Evolutionary conservation across 1,140 invertebrate genomes (phyloP).

Genomic region (Bombus picipes): DNA sequence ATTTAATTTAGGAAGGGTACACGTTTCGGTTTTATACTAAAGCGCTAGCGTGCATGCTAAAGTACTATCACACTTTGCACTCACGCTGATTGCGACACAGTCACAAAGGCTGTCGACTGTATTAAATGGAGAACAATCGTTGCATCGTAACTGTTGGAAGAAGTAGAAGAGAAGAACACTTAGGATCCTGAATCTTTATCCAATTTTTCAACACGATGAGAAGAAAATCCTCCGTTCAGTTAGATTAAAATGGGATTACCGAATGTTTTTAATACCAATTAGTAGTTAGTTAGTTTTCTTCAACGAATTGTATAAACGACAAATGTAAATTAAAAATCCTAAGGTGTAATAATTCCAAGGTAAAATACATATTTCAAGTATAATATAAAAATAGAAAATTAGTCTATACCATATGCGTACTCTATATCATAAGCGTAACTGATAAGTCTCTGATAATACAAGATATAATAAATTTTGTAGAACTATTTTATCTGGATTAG

Average conservation of each 20-base stretch:
- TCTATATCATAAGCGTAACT: too few relatives aligned
- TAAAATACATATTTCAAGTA: too few relatives aligned
- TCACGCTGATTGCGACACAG: conserved; percentile 72
- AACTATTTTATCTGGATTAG: too few relatives aligned
- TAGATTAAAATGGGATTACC: neutral
- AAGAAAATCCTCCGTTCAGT: too few relatives aligned
- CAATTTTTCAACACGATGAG: neutral
- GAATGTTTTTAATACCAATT: neutral
- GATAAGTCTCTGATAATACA: too few relatives aligned
- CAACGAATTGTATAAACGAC: neutral
- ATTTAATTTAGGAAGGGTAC: conserved; percentile 21
- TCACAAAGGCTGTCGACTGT: conserved; percentile 56
- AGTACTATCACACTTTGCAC: conserved; percentile 67
- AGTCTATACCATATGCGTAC: too few relatives aligned
- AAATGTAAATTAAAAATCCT: neutral
- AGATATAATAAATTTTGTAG: too few relatives aligned
- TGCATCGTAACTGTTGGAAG: conserved; percentile 23
- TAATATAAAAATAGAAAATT: too few relatives aligned
- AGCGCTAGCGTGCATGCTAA: conserved; percentile 48
- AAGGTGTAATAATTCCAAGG: too few relatives aligned
- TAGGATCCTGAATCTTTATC: neutral
- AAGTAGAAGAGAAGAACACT: neutral
- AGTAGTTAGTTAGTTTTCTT: too few relatives aligned
- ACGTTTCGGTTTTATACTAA: conserved; percentile 44
- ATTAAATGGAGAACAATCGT: conserved; percentile 57